Percentiles rank a stretch among this genome's conserved stretches.
Evolutionary conservation across 2,113 vertebrate species (phyloP).

Genomic region (Salminus brasiliensis): DNA sequence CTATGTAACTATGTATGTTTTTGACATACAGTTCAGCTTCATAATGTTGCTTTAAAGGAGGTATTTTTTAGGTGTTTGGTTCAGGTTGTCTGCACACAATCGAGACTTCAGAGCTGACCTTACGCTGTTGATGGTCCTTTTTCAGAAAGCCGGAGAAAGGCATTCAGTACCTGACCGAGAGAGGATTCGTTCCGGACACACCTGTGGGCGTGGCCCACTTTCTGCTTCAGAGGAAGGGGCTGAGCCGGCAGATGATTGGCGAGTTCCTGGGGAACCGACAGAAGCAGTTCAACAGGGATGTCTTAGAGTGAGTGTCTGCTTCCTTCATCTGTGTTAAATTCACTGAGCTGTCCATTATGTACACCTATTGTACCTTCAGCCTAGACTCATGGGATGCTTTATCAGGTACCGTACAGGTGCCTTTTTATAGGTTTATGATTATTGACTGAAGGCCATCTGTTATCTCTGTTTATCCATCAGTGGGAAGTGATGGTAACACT

Average conservation of each 20-base stretch:
- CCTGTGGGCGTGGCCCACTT: conserved; percentile 97
- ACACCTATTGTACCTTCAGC: not conserved
- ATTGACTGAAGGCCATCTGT: too few species aligned
- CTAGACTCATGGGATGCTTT: too few species aligned
- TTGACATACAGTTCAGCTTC: too few species aligned
- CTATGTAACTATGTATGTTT: too few species aligned
- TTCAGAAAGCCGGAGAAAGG: conserved; percentile 96
- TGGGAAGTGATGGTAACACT: too few species aligned
- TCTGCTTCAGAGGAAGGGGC: conserved; percentile 94
- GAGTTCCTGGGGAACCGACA: conserved; percentile 97
- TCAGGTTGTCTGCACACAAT: too few species aligned
- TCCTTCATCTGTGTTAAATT: not conserved
- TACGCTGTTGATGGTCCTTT: conserved; percentile 26
- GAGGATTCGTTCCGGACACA: conserved; percentile 94
- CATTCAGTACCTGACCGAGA: conserved; percentile 93
- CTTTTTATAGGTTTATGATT: too few species aligned
- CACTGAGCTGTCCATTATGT: not conserved
- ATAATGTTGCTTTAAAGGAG: too few species aligned
- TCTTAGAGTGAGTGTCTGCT: conserved; percentile 89
- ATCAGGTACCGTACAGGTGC: too few species aligned
- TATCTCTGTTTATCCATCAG: too few species aligned
- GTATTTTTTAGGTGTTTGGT: too few species aligned
- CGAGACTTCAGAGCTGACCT: not conserved
- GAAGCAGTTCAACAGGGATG: conserved; percentile 98
- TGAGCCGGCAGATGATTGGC: conserved; percentile 98